Evolutionary conservation across 1,140 invertebrate species (phyloP), one percentile per base, ranked within the genome.

Genomic region (Bicyclus anynana): DNA sequence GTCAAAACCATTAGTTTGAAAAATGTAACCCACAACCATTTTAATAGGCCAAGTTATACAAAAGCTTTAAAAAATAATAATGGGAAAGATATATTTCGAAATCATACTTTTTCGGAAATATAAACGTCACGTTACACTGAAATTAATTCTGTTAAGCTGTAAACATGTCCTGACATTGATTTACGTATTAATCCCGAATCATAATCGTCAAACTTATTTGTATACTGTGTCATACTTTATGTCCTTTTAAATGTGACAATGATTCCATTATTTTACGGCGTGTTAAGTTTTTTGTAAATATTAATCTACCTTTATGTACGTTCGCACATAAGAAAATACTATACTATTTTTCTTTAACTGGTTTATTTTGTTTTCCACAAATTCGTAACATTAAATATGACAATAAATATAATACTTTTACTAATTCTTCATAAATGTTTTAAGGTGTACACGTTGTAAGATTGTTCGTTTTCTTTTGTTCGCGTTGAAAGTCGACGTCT

Each of bases 61-160:
- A n/a, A n/a, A n/a, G n/a, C n/a, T n/a, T n/a, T n/a, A n/a, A n/a
- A n/a, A n/a, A n/a, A n/a, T n/a, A n/a, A n/a, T n/a, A n/a, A n/a
- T n/a, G n/a, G n/a, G n/a, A n/a, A n/a, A n/a, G n/a, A n/a, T 16
- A 17, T 14, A 4, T 44, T 44, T 49, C 53, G 62, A 74, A 78
- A 74, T 75, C 73, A 79, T 80, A 79, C 84, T 84, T 84, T 79
- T 79, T 84, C 78, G 83, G 67, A 73, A 83, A 80, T 82, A 87
- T 84, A 78, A 84, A 78, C 80, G 84, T 84, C 81, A 84, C 78
- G 80, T 84, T 81, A 81, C 67, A 75, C 53, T 74, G 80, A 76
- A 79, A 84, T 84, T 87, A 84, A 87, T 79, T 84, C 79, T 80
- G 81, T 81, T 82, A 82, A 77, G 80, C 80, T 80, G 80, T 87